phyloP scores from a whole-genome alignment of 2,113 vertebrate genomes.

The Spheniscus mendiculus region DNA sequence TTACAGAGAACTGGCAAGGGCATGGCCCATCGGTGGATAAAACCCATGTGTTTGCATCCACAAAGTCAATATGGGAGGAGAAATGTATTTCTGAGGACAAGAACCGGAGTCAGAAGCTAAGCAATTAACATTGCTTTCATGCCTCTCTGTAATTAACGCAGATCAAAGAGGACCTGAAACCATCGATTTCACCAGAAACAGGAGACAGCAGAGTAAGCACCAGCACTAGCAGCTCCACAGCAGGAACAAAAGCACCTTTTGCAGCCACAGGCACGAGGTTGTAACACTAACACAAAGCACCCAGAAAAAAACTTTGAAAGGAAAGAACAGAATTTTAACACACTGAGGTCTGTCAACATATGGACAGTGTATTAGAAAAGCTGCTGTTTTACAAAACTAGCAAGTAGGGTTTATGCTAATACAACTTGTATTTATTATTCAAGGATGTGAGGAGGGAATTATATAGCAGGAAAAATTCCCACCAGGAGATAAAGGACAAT shows the following conservation, averaged over 20 bases:
- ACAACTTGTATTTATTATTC: neutral
- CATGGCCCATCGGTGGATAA: neutral
- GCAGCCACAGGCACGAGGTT: neutral
- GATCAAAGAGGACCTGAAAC: constrained; percentile 56
- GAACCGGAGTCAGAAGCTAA: constrained; percentile 38
- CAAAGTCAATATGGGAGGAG: neutral
- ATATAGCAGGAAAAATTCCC: neutral
- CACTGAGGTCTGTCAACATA: neutral
- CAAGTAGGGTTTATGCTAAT: neutral
- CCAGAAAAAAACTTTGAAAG: neutral
- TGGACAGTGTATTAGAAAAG: neutral
- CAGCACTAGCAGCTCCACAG: neutral
- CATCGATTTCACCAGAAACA: constrained; percentile 9
- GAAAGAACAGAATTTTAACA: neutral
- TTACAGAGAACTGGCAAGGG: neutral
- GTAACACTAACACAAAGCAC: neutral
- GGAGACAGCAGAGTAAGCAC: neutral
- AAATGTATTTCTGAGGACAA: constrained; percentile 3
- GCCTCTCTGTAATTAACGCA: constrained; percentile 56
- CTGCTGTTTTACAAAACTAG: neutral
- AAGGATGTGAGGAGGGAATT: neutral
- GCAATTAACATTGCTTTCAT: constrained; percentile 69
- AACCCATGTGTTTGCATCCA: neutral
- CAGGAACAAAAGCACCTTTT: neutral
- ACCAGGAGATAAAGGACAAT: neutral